Base-by-base conservation (phyloP, 2,113 vertebrate genomes). In the Eudyptes chrysolophus region DNA sequence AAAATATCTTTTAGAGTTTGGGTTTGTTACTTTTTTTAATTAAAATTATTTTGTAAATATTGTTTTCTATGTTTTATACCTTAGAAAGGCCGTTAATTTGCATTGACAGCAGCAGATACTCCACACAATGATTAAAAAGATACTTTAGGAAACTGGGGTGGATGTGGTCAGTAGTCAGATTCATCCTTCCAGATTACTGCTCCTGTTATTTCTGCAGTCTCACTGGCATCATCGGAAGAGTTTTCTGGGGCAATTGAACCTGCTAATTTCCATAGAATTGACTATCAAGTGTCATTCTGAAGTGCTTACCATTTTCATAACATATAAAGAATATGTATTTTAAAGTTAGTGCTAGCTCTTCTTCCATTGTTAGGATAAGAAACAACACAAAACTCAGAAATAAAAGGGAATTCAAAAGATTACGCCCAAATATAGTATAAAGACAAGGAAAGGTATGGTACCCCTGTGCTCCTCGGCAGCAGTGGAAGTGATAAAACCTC, bases 31-130 rank as follows among this genome's bases (percentile, higher is more conserved):
- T 93, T 97, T 96, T 96, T 97, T 95, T 85, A 95, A 96, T 97
- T 96, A 97, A 96, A 95, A 90, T 93, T 97, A 97, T 96, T 97
- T 92, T 97, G 96, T 97, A 97, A 96, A 97, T 97, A 97, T 80
- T 95, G 55, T 96, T 97, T 95, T 92, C 84, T 96, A 85, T 93
- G 92, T 97, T 97, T 88, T 95, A 92, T 96, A 85, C 81, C 87
- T 92, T 97, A 94, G 96, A 93, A 92, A 94, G 87, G 82, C 75
- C 21, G 1, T 94, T 95, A 85, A 83, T 85, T 96, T 77, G 42
- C 84, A 90, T 86, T 85, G 87, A 91, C 58, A 93, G 87, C 91
- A 96, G 93, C 94, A 83, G 62, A 66, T 70, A 69, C 62, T 92
- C 62, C 58, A 80, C 29, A 49, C 5, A 2, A 57, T 72, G 40